Percentiles rank a stretch among this genome's conserved stretches.
These are phyloP conservation scores for Dascillus cervinus DNA, from an alignment of 2,888 invertebrate genomes.

Conservation along the genomic window DNA sequence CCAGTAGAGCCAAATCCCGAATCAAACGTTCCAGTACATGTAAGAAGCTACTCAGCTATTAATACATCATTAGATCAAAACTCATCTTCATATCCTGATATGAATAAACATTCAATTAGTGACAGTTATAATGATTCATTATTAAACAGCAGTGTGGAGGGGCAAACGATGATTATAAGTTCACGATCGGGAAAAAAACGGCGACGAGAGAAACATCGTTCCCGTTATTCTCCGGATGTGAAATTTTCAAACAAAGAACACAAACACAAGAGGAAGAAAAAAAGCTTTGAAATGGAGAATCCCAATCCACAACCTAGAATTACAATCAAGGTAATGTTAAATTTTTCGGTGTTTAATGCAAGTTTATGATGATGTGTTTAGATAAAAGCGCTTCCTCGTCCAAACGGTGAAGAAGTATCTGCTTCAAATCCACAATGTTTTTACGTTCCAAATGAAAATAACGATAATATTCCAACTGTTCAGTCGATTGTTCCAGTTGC, in stretches of 20 bases:
- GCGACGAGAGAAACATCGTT: slow-evolving; percentile 69
- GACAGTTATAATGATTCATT: slow-evolving; percentile 9
- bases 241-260: slow-evolving; percentile 65
- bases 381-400: slow-evolving; percentile 73
- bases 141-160: slow-evolving; percentile 22
- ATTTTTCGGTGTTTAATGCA: not conserved
- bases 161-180: slow-evolving; percentile 23
- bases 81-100: slow-evolving; percentile 7
- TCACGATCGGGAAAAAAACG: slow-evolving; percentile 59
- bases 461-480: slow-evolving; percentile 44
- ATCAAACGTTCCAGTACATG: slow-evolving; percentile 15
- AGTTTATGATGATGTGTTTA: slow-evolving; percentile 28
- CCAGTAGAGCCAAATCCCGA: slow-evolving; percentile 29
- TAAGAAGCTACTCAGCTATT: slow-evolving; percentile 14
- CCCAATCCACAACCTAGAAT: slow-evolving; percentile 64
- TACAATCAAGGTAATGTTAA: slow-evolving; percentile 60
- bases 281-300: slow-evolving; percentile 55
- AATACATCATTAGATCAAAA: slow-evolving; percentile 8
- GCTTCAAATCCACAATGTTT: slow-evolving; percentile 69
- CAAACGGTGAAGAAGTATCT: slow-evolving; percentile 60
- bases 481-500: slow-evolving; percentile 5
- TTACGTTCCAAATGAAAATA: slow-evolving; percentile 63
- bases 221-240: slow-evolving; percentile 63
- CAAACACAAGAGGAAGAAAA: slow-evolving; percentile 75
- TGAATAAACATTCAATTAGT: slow-evolving; percentile 4